Base-by-base conservation (phyloP, 2,113 vertebrate genomes). In the Sula dactylatra region DNA sequence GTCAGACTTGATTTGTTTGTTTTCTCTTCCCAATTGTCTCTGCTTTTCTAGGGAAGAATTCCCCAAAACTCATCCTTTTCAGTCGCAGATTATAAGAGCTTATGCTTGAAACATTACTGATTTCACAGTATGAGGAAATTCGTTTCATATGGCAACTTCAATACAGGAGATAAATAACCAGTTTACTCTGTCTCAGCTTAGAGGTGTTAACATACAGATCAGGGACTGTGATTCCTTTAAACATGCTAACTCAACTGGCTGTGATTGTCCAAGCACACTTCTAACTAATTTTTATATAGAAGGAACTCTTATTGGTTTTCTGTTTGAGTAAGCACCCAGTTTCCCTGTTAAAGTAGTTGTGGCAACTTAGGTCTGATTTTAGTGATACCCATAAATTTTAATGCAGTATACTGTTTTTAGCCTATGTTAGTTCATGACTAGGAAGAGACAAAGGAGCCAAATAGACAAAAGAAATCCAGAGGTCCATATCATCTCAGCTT, bases 1-100 rank as follows among this genome's bases (percentile, higher is more conserved):
- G 79, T 89, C 65, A 88, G 72, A 18, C 58, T 90, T 59, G 64
- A 95, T 87, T 90, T 88, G 22, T 93, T 95, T 86, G 36, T 66
- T 93, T 86, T 86, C 13, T 36, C 31, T 90, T 69, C 44, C 36
- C 64, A 85, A 66, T 66, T 66, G 54, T 45, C 56, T 79, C 26
- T 42, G 8, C 52, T 97, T 85, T 94, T 73, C 50, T 38, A 38
- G 12, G 58, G 67, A 85, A 86, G 86, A 80, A 55, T 10, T 77
- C 4, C 65, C 42, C 19, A 65, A 47, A 82, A 54, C 69, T 49
- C 0, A 65, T 62, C 32, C 66, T 70, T 95, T 94, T 62, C 40
- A 73, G 32, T 54, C 36, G 26, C 3, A 52, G 58, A 54, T 1
- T 1, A 61, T 24, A 72, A 62, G 42, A 82, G 4, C 7, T 67